Base-by-base conservation (phyloP, 2,888 invertebrate genomes). In the Girardia tigrina region DNA sequence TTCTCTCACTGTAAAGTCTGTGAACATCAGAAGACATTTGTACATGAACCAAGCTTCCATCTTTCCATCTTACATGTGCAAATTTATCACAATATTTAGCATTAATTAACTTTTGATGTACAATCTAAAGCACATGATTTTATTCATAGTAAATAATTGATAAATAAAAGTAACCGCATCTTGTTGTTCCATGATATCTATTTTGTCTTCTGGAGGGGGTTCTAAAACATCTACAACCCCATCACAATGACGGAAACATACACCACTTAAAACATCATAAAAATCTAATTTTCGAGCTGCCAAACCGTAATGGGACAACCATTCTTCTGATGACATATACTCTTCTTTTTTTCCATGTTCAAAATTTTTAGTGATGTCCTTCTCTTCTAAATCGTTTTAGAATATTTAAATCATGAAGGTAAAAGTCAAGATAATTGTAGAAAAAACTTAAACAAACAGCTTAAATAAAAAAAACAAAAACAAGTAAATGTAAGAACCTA, bases 71-170 rank as follows among this genome's bases (percentile, higher is more conserved):
- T 16, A 84, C 82, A 56, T 83, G 82, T 1, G 83, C 83, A 76
- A 84, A 84, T 74, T 81, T 79, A 42, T 82, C 81, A 79, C 84
- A 84, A 79, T 84, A 84, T 75, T 79, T 80, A 0, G 84, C 84
- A 79, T 83, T 82, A 26, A 84, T 80, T 56, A 84, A 78, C 78
- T 83, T 83, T 71, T 80, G 78, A 16, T 79, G 78, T 1, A 78
- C 78, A 26, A 81, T 77, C 83, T 83, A 70, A 29, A 72, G 36
- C 2, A 26, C 29, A n/a, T n/a, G n/a, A 27, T 27, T 2, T 20
- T 28, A n/a, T 12, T 23, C 14, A 71, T n/a, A 16, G n/a, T 56
- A 2, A 12, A 6, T 12, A 8, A 2, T 4, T 16, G 23, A 20
- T 6, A 23, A 4, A 28, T 20, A 70, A 26, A 29, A 79, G 82